Evolutionary conservation across 2,113 vertebrate species (phyloP).

Genomic region (Tachysurus vachellii): DNA sequence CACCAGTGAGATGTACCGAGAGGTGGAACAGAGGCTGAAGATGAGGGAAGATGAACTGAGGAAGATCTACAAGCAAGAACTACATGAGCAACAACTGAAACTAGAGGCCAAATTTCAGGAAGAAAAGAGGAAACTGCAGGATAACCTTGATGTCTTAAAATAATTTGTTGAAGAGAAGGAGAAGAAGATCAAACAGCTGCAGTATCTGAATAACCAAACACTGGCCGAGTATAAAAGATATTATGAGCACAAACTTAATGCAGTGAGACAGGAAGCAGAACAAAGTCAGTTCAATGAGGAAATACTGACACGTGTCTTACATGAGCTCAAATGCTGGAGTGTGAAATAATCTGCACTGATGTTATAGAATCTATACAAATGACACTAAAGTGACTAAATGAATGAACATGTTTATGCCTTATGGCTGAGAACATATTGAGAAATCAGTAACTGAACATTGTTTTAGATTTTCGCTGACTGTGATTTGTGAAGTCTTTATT

Average conservation of each 20-base stretch:
- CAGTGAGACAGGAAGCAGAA: neutral
- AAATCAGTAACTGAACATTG: too few species aligned
- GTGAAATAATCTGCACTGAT: neutral
- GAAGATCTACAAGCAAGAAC: neutral
- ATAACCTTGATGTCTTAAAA: neutral
- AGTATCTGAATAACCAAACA: neutral
- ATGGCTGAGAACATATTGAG: too few species aligned
- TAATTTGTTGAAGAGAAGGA: neutral
- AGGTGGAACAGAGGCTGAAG: conserved; percentile 5
- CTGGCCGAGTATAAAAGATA: neutral
- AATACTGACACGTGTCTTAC: neutral
- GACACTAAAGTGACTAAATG: too few species aligned
- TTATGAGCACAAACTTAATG: neutral
- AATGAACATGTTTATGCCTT: too few species aligned
- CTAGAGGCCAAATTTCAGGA: neutral
- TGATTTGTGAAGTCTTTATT: too few species aligned
- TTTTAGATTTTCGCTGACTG: too few species aligned
- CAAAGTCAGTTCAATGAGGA: neutral
- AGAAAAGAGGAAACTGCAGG: neutral
- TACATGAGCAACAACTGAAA: neutral
- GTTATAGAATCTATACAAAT: too few species aligned
- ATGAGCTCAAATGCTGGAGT: neutral
- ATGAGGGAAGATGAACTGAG: neutral
- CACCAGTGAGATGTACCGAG: neutral
- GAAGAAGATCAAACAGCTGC: neutral